These are phyloP conservation scores for Lagopus muta DNA, from an alignment of 2,113 vertebrate genomes.

Conservation along the genomic window DNA sequence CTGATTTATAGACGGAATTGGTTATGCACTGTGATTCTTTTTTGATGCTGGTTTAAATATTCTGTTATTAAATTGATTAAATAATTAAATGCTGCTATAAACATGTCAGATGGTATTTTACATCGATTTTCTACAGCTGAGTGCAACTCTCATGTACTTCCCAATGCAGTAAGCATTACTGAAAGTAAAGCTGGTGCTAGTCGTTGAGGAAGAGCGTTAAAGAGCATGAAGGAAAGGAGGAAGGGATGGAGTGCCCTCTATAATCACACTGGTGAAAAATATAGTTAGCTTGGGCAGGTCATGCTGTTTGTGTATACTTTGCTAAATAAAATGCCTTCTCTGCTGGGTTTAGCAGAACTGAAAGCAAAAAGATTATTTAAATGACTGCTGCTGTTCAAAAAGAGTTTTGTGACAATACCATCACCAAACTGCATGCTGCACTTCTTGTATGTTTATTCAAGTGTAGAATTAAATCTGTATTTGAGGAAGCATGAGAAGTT, in stretches of 20 bases:
- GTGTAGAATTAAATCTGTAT: background rate
- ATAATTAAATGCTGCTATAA: slow-evolving; percentile 77
- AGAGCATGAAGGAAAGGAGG: background rate
- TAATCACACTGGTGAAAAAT: background rate
- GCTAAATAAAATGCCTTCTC: background rate
- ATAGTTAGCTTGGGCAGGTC: background rate
- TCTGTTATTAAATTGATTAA: slow-evolving; percentile 79
- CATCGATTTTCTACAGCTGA: slow-evolving; percentile 68
- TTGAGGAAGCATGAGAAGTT: slow-evolving; percentile 18
- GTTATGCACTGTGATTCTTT: slow-evolving; percentile 70
- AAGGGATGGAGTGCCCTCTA: background rate
- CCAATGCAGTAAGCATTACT: background rate
- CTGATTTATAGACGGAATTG: slow-evolving; percentile 72
- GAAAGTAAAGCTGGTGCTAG: background rate
- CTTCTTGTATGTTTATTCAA: background rate
- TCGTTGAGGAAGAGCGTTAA: background rate
- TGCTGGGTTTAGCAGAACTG: background rate
- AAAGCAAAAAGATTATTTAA: slow-evolving; percentile 21
- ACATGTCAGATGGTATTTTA: slow-evolving; percentile 73
- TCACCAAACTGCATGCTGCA: background rate
- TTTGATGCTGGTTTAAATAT: slow-evolving; percentile 70
- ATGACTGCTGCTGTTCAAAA: background rate
- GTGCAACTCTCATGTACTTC: slow-evolving; percentile 37
- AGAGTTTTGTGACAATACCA: background rate
- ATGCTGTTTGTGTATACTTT: background rate